Conservation (phyloP, 2,888 invertebrate species). For the Cataglyphis livida region DNA sequence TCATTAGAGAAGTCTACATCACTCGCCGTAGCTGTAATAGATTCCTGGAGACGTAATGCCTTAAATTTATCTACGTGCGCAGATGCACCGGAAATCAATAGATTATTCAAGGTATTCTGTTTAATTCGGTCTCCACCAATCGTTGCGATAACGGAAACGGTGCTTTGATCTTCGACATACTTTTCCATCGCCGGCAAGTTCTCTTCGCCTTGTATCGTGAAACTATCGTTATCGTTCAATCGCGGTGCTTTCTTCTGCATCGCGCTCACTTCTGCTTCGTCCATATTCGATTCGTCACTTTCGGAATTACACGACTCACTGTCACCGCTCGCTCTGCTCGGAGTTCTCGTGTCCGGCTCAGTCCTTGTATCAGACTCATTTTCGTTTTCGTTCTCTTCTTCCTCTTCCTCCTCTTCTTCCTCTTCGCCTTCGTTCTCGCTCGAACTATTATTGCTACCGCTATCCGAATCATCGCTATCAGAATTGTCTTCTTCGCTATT, state of each 20-base stretch:
- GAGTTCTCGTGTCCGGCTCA: constrained; percentile 70
- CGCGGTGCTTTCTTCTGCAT: constrained; percentile 46
- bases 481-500: constrained; percentile 70
- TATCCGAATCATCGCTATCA: constrained; percentile 68
- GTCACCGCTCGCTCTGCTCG: constrained; percentile 72
- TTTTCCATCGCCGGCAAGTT: constrained; percentile 15
- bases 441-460: constrained; percentile 68
- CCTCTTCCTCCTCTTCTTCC: constrained; percentile 58
- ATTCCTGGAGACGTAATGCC: background rate
- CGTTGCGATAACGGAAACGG: background rate
- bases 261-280: constrained; percentile 56
- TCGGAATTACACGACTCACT: constrained; percentile 74
- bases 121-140: background rate
- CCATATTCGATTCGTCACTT: constrained; percentile 73
- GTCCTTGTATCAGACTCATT: constrained; percentile 71
- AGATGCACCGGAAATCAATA: background rate
- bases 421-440: constrained; percentile 71
- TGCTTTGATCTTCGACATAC: constrained; percentile 18
- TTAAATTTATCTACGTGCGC: constrained; percentile 6
- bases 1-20: constrained; percentile 59
- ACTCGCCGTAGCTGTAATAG: background rate
- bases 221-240: constrained; percentile 30
- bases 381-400: constrained; percentile 68
- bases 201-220: constrained; percentile 27
- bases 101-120: constrained; percentile 12